Conservation (phyloP, 2,797 vertebrate species). For the Alfaro cultratus region DNA sequence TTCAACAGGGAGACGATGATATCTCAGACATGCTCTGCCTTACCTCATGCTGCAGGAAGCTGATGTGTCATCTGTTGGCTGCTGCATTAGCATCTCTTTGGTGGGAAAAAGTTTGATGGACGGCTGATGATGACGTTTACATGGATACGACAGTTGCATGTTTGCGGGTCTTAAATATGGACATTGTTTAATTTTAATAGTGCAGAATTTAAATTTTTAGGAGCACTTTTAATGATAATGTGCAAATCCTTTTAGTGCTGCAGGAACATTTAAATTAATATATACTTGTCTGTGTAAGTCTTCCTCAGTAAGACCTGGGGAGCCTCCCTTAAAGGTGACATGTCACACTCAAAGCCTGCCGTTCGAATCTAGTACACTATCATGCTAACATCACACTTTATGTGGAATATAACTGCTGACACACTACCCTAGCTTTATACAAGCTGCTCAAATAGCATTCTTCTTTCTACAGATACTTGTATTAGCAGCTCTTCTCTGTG, state of each 20-base stretch:
- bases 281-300: background rate
- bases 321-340: background rate
- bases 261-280: background rate
- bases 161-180: background rate
- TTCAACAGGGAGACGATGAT: conserved; percentile 35
- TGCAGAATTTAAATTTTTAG: background rate
- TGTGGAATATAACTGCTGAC: background rate
- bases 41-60: conserved; percentile 2
- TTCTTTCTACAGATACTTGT: background rate
- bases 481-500: background rate
- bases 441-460: background rate
- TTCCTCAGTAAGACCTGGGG: background rate
- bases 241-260: background rate
- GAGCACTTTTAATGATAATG: background rate
- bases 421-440: background rate
- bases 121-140: background rate
- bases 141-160: background rate
- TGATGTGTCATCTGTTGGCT: background rate
- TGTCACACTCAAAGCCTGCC: background rate
- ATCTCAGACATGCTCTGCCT: conserved; percentile 8
- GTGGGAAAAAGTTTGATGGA: background rate
- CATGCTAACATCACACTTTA: background rate
- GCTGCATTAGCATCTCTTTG: background rate
- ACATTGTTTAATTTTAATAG: background rate
- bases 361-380: background rate